Evolutionary conservation across 2,113 vertebrate species (phyloP), one percentile per base, ranked within the genome.

Genomic region (Nyctereutes procyonoides): DNA sequence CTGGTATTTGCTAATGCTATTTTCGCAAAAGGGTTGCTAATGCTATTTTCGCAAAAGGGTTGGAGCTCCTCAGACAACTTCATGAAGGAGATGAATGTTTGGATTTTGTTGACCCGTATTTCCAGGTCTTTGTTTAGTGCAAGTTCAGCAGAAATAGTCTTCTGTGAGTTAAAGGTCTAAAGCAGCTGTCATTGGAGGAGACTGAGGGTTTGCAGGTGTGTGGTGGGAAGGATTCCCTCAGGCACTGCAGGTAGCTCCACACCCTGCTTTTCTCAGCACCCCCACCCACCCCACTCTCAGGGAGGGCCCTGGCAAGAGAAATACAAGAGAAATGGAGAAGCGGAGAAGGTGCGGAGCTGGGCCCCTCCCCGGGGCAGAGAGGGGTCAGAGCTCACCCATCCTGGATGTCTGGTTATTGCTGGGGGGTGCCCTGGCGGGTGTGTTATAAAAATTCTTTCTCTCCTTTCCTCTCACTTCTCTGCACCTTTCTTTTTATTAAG

Each of bases 91-190:
- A 32, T 10, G 0, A 16, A 35, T 20, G 38, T 51, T 76, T 83
- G 62, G 35, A 26, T 74, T 84, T 67, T 95, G 60, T 51, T 73
- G 94, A 88, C 65, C 65, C 0, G 0, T 26, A 32, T 95, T 91
- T 95, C 89, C n/a, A 96, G 79, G 80, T 69, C 85, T 95, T 58
- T 48, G 51, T 77, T 89, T 26, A 32, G 65, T 9, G 79, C 58
- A 38, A 85, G 60, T 35, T 97, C 92, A 74, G 96, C 22, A 53
- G 55, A 76, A 93, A 43, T 0, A 12, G 53, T 55, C 79, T 93
- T 77, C 17, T 1, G 60, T 32, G 90, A 26, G 19, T 0, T 1
- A 62, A 30, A 65, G 86, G 71, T 71, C 82, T 38, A 3, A 48
- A 62, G 65, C 63, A 80, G 85, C 92, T 88, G 85, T 88, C 88